Percentiles rank a stretch among this genome's conserved stretches.
These are phyloP conservation scores for Epizoanthus illoricatus DNA, from an alignment of 92 coral and sea anemone genomes.

Conservation along the genomic window DNA sequence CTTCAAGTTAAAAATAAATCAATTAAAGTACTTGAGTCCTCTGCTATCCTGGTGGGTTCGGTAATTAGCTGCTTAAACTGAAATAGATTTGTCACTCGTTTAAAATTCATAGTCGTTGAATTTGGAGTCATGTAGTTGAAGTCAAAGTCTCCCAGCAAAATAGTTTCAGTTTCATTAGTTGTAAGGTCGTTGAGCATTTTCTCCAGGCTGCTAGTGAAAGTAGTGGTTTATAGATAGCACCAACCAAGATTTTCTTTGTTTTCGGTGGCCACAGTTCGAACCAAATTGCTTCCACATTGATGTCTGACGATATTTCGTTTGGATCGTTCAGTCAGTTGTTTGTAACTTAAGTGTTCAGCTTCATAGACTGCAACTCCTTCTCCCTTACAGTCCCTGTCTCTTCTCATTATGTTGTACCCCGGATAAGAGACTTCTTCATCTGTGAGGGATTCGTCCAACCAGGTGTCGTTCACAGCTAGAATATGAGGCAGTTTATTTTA, in stretches of 20 bases:
- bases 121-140: too few species aligned
- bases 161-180: slow-evolving; percentile 30
- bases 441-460: slow-evolving; percentile 25
- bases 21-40: too few species aligned
- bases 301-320: neutral
- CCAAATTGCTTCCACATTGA: slow-evolving; percentile 45
- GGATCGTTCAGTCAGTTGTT: slow-evolving; percentile 1
- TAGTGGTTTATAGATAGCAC: slow-evolving; percentile 53
- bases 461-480: slow-evolving; percentile 32
- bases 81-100: too few species aligned
- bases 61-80: too few species aligned
- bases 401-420: slow-evolving; percentile 8
- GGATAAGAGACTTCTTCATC: slow-evolving; percentile 24
- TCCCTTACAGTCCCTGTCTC: slow-evolving; percentile 22
- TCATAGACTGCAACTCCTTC: slow-evolving; percentile 41
- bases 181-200: slow-evolving; percentile 13
- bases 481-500: slow-evolving; percentile 18
- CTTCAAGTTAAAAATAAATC: too few species aligned
- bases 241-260: slow-evolving; percentile 50
- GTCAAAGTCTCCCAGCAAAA: too few species aligned
- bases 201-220: slow-evolving; percentile 38
- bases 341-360: neutral
- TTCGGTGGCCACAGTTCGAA: slow-evolving; percentile 55
- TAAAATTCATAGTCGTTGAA: too few species aligned
- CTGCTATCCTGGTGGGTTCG: too few species aligned